Percentiles rank a stretch among this genome's conserved stretches.
These are phyloP conservation scores for Cryptotermes secundus DNA, from an alignment of 1,140 invertebrate genomes.

Conservation along the genomic window DNA sequence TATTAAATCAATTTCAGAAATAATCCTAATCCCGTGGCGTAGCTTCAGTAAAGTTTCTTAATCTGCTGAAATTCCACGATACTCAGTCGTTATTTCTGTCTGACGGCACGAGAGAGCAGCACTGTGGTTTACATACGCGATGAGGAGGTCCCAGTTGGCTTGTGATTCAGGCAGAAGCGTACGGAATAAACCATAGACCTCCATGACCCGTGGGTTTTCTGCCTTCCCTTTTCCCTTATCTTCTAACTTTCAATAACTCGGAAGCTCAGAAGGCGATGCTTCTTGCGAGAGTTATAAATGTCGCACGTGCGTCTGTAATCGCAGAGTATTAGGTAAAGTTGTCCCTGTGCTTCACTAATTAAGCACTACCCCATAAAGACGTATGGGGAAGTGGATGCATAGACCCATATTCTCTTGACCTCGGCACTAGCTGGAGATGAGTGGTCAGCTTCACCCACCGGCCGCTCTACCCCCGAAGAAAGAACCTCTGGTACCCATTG, in stretches of 20 bases:
- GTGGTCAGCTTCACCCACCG: too few species aligned
- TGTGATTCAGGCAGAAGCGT: background rate
- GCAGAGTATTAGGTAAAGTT: too few species aligned
- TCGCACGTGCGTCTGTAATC: too few species aligned
- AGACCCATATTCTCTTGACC: too few species aligned
- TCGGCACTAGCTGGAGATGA: too few species aligned
- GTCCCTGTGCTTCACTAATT: too few species aligned
- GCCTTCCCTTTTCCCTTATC: background rate
- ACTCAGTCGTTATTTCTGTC: background rate
- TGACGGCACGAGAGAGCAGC: background rate
- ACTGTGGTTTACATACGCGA: constrained; percentile 4
- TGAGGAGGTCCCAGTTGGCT: background rate
- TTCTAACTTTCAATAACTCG: background rate
- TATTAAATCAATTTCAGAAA: constrained; percentile 11
- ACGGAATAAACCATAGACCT: background rate
- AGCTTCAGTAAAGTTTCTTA: background rate
- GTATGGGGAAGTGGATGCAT: too few species aligned
- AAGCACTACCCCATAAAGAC: too few species aligned
- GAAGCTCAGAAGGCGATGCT: too few species aligned
- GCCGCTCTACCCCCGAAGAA: too few species aligned
- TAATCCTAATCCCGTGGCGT: background rate
- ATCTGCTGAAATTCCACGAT: background rate
- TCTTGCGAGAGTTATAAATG: too few species aligned
- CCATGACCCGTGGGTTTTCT: background rate
- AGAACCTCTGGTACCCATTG: too few species aligned